Conservation (phyloP, 2,113 vertebrate species). For the Brachyistius frenatus region DNA sequence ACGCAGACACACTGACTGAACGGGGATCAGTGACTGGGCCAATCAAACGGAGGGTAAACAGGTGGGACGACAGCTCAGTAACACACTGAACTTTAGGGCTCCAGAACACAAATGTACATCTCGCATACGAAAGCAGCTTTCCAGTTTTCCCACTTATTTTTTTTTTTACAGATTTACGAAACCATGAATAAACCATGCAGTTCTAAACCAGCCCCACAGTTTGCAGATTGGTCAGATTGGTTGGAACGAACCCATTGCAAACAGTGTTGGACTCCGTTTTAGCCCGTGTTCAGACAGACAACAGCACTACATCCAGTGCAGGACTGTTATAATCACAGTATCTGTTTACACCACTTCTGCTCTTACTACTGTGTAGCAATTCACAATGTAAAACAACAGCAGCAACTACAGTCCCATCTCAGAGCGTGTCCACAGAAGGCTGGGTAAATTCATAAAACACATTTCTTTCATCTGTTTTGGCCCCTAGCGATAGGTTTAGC, state of each 20-base stretch:
- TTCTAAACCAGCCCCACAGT: too few species aligned
- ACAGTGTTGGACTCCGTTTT: too few species aligned
- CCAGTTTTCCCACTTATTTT: neutral
- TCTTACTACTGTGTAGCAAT: too few species aligned
- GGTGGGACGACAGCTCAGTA: conserved; percentile 26
- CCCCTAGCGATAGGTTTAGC: too few species aligned
- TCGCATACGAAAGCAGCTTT: neutral
- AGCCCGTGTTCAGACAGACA: too few species aligned
- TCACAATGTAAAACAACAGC: neutral
- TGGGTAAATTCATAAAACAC: too few species aligned
- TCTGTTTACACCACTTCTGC: neutral
- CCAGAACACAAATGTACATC: neutral
- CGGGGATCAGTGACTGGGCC: conserved; percentile 33
- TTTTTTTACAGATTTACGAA: too few species aligned
- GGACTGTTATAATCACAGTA: neutral
- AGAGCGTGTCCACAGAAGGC: neutral
- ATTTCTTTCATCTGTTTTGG: too few species aligned
- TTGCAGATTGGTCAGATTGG: too few species aligned
- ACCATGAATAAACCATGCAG: too few species aligned
- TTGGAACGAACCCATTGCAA: neutral
- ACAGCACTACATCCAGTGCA: too few species aligned
- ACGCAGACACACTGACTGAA: conserved; percentile 41
- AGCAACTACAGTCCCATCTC: neutral
- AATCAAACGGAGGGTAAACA: conserved; percentile 35
- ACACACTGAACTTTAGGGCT: neutral